Percentiles rank a stretch among this genome's conserved stretches.
phyloP scores from a whole-genome alignment of 1,140 invertebrate genomes.

The Drosophila prosaltans region DNA sequence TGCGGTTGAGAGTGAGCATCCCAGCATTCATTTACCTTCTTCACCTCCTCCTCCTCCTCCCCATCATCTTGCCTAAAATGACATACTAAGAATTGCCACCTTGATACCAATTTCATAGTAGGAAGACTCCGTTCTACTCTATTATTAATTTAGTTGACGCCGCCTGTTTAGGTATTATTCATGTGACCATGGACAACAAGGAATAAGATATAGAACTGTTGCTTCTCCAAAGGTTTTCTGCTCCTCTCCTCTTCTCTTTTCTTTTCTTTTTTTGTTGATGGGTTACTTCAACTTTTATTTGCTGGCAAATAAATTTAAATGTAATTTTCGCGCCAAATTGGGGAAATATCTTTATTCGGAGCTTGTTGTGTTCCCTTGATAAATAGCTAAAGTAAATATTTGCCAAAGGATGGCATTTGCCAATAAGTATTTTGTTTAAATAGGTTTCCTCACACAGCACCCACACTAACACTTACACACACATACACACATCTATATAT shows the following conservation, averaged over 20 bases:
- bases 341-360: constrained; percentile 44
- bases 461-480: constrained; percentile 25
- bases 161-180: constrained; percentile 42
- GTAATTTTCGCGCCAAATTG: constrained; percentile 62
- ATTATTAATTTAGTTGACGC: constrained; percentile 48
- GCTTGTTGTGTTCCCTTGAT: constrained; percentile 40
- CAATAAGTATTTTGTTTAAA: constrained; percentile 80
- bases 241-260: too few species aligned
- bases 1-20: constrained; percentile 20
- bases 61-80: not conserved
- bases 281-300: constrained; percentile 23
- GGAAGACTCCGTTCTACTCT: constrained; percentile 16
- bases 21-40: constrained; percentile 20
- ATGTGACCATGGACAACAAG: constrained; percentile 34
- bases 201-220: too few species aligned
- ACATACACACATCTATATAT: not conserved
- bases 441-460: constrained; percentile 60
- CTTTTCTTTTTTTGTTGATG: not conserved
- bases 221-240: too few species aligned
- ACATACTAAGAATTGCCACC: constrained; percentile 8
- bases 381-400: constrained; percentile 64
- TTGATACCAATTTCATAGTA: constrained; percentile 29
- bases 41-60: not conserved
- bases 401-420: constrained; percentile 75
- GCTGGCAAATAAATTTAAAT: constrained; percentile 48